Evolutionary conservation across 2,113 vertebrate species (phyloP), one percentile per base, ranked within the genome.

Genomic region (Ceyx cyanopectus): DNA sequence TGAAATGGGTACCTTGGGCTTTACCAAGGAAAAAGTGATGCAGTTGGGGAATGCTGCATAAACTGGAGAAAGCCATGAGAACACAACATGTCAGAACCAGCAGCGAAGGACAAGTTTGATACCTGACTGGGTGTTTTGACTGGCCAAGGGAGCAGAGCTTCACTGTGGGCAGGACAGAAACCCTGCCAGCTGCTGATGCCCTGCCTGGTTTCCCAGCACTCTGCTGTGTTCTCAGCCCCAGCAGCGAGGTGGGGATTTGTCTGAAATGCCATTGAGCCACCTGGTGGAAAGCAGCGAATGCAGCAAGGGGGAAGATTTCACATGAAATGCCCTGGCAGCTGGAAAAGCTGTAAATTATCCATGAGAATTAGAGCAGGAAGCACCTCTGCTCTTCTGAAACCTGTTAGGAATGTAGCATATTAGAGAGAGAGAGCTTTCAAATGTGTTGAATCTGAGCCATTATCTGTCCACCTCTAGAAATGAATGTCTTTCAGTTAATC

Each of bases 261-360:
- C 68, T 89, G 80, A 81, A 87, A 96, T 89, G 80, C 75, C 72
- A 51, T 51, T 95, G 92, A 92, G 95, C 97, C 97, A 97, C 83
- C 96, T 97, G 82, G 57, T 97, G 97, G 96, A 67, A 86, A 69
- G n/a, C 53, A 57, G 43, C 46, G 63, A 73, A 14, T 56, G 87
- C n/a, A 81, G 90, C 95, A 91, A 74, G 48, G 34, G 61, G 21
- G 19, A 68, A 61, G 56, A 50, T 68, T 58, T 13, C 58, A 14
- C 14, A 30, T 26, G 65, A 84, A 72, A 61, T 68, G 65, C n/a
- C 16, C 0, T 3, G 9, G 6, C 57, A 50, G 37, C 15, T 53
- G 66, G 41, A 70, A 91, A 50, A 58, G n/a, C 23, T 9, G 19
- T 41, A 30, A 40, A 24, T 40, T 43, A 2, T n/a, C 85, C 5